Conservation (phyloP, 2,113 vertebrate species). For the Pelodiscus sinensis region DNA sequence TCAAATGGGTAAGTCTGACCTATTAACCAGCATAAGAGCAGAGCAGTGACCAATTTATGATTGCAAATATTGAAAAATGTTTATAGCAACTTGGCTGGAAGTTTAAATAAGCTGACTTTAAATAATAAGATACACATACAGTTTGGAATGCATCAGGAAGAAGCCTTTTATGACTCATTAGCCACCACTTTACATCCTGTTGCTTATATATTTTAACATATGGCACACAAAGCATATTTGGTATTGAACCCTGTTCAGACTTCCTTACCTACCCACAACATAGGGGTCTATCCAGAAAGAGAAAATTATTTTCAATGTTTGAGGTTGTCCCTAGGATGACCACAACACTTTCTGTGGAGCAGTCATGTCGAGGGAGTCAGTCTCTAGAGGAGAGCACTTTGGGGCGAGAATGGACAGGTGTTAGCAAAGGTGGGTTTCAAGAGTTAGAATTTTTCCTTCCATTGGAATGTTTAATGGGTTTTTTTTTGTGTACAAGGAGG, state of each 20-base stretch:
- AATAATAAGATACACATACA: not conserved
- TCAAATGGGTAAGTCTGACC: not conserved
- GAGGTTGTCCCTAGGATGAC: not conserved
- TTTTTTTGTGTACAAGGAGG: too few species aligned
- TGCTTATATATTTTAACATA: not conserved
- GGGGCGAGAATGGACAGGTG: not conserved
- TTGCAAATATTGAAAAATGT: not conserved
- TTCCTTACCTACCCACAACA: not conserved
- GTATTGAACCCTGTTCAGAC: not conserved
- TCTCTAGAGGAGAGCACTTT: not conserved
- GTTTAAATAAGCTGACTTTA: not conserved
- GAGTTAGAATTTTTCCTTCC: not conserved
- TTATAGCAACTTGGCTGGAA: not conserved
- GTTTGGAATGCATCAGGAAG: not conserved
- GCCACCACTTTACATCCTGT: not conserved
- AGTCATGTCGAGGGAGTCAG: not conserved
- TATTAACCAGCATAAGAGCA: not conserved
- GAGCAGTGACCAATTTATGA: not conserved
- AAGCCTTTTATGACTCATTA: not conserved
- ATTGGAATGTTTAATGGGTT: not conserved
- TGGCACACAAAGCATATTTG: not conserved
- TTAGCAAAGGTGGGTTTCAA: not conserved
- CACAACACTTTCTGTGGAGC: not conserved
- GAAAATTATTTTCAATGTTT: not conserved
- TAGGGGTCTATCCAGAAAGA: not conserved